Evolutionary conservation across 2,113 vertebrate species (phyloP), one percentile per base, ranked within the genome.

Genomic region (Sinocyclocheilus maitianheensis): DNA sequence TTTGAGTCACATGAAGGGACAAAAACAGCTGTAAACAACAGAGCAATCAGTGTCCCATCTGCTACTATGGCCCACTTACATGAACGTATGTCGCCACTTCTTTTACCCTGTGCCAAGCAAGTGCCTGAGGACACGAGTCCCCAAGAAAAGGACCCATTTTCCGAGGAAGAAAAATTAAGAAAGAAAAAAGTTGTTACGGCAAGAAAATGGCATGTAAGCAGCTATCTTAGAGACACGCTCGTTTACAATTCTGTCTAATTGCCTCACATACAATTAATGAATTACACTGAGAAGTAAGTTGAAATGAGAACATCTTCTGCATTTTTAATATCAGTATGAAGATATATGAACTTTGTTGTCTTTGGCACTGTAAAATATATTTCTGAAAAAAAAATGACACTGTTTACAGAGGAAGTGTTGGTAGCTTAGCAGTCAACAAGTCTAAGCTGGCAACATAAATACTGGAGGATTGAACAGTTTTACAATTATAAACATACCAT

Each of bases 51-150:
- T 92, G 93, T 93, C 94, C 94, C 94, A 94, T 94, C 93, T 94
- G 94, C 93, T 94, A 90, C 94, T 92, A 91, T 95, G 94, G 94
- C 94, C 94, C 94, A 94, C 93, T 94, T 95, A 93, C 94, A 93
- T 92, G 90, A 93, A 94, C 93, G 91, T 92, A 94, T 94, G 93
- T 93, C 91, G 92, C 93, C 92, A 93, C 95, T 96, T 95, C 93
- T 88, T 95, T 95, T 93, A 94, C 91, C 89, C 89, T 87, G 90
- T 94, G 94, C 94, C 93, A 94, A 93, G 79, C 83, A 91, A 89
- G 91, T 96, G 94, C 94, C 95, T 91, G 90, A 94, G 96, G 96
- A 96, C 92, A 95, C 93, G 93, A 93, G 95, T 95, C 94, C 95
- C 95, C 94, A 95, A 94, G 95, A 90, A 89, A 92, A 94, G 86